Conservation (phyloP, 1,140 invertebrate species). For the Penaeus vannamei region DNA sequence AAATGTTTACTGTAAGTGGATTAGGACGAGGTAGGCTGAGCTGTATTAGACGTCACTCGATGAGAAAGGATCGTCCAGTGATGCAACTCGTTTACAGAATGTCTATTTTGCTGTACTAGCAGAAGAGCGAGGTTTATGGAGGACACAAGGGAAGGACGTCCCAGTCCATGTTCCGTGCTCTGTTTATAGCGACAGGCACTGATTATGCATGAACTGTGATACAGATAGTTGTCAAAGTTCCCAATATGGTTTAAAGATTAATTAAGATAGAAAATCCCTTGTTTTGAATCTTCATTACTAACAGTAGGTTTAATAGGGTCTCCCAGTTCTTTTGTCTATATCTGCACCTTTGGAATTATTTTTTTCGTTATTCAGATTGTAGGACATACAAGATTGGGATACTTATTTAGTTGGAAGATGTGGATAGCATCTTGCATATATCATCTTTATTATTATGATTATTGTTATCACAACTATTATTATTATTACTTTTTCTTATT, state of each 20-base stretch:
- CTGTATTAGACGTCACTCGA: too few species aligned
- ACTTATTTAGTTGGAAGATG: too few species aligned
- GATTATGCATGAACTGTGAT: conserved; percentile 63
- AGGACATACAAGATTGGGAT: too few species aligned
- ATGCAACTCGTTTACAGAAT: conserved; percentile 23
- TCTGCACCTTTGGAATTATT: too few species aligned
- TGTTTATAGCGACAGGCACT: conserved; percentile 39
- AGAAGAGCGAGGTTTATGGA: conserved; percentile 37
- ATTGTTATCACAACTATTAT: background rate
- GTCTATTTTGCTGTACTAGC: conserved; percentile 45
- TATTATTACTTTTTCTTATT: conserved; percentile 18
- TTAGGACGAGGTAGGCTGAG: too few species aligned
- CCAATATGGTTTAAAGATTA: conserved; percentile 52
- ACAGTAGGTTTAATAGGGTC: conserved; percentile 31
- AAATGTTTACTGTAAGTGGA: too few species aligned
- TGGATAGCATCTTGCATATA: too few species aligned
- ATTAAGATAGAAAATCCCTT: conserved; percentile 49
- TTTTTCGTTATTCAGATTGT: too few species aligned
- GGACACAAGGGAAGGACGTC: conserved; percentile 38
- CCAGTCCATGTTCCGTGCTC: conserved; percentile 47
- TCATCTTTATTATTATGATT: too few species aligned
- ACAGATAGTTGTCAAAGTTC: conserved; percentile 46
- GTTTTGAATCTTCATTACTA: conserved; percentile 50
- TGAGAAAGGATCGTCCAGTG: too few species aligned
- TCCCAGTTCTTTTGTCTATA: too few species aligned